These are phyloP conservation scores for Ctenoplectra terminalis DNA, from an alignment of 1,140 invertebrate genomes.

Conservation along the genomic window DNA sequence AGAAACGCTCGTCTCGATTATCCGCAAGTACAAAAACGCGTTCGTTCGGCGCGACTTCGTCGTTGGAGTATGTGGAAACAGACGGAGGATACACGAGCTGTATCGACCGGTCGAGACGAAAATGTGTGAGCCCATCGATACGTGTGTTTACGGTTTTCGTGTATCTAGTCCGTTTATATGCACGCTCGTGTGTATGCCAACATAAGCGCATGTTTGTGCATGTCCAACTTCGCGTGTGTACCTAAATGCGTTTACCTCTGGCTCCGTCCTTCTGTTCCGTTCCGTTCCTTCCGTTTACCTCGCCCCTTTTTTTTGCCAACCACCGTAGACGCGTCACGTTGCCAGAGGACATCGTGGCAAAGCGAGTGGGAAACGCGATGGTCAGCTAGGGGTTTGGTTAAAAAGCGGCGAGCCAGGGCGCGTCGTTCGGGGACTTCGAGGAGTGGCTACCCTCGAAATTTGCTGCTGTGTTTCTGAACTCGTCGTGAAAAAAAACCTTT, in stretches of 20 bases:
- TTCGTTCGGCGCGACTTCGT: neutral
- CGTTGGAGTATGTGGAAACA: neutral
- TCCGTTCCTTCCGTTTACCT: neutral
- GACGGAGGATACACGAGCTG: neutral
- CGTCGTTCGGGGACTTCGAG: neutral
- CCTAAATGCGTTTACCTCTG: conserved; percentile 11
- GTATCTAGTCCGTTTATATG: conserved; percentile 35
- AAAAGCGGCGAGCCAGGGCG: neutral
- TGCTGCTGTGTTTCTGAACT: neutral
- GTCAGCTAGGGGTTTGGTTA: neutral
- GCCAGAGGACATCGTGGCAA: neutral
- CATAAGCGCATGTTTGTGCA: neutral
- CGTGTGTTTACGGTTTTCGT: conserved; percentile 25
- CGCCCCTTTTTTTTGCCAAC: neutral
- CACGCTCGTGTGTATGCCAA: neutral
- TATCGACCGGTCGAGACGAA: conserved; percentile 24
- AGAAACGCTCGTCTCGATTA: too few species aligned
- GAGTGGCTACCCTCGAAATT: conserved; percentile 14
- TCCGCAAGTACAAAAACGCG: neutral
- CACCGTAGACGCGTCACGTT: neutral
- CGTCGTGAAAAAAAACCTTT: neutral
- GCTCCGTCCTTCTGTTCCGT: neutral
- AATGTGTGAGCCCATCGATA: conserved; percentile 31
- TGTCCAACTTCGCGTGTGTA: conserved; percentile 17
- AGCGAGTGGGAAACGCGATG: neutral